phyloP scores from a whole-genome alignment of 2,113 vertebrate species.

The Carlito syrichta region DNA sequence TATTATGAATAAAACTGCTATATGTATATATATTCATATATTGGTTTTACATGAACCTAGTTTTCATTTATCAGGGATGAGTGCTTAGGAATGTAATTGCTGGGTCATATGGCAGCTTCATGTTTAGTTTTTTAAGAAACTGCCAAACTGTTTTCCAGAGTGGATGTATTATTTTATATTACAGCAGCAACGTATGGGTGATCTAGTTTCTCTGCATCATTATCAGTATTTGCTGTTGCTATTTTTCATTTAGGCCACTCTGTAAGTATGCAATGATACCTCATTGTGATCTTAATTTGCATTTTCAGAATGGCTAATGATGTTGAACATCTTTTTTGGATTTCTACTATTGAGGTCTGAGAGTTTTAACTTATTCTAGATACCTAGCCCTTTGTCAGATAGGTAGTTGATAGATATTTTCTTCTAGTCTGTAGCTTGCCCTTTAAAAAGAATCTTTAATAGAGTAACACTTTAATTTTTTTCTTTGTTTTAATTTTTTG shows the following conservation, averaged over 20 bases:
- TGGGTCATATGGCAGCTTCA: not conserved
- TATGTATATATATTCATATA: not conserved
- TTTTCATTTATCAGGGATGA: not conserved
- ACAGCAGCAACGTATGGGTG: not conserved
- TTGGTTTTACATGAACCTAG: not conserved
- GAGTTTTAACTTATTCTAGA: not conserved
- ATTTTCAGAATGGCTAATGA: not conserved
- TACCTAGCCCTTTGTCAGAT: not conserved
- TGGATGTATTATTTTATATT: not conserved
- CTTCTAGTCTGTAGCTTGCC: not conserved
- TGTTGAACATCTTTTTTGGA: not conserved
- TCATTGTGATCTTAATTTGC: not conserved
- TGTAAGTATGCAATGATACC: not conserved
- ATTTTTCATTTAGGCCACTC: not conserved
- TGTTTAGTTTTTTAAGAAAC: not conserved
- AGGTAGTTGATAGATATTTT: not conserved
- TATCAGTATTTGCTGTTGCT: not conserved
- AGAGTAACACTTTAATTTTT: too few relatives aligned
- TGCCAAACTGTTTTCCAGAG: not conserved
- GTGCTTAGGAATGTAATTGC: not conserved
- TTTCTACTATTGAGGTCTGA: not conserved
- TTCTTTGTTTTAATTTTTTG: too few relatives aligned
- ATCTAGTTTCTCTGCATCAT: not conserved
- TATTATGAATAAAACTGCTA: not conserved
- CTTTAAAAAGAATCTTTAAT: not conserved